phyloP scores from a whole-genome alignment of 2,113 vertebrate species.

The Camelus dromedarius region DNA sequence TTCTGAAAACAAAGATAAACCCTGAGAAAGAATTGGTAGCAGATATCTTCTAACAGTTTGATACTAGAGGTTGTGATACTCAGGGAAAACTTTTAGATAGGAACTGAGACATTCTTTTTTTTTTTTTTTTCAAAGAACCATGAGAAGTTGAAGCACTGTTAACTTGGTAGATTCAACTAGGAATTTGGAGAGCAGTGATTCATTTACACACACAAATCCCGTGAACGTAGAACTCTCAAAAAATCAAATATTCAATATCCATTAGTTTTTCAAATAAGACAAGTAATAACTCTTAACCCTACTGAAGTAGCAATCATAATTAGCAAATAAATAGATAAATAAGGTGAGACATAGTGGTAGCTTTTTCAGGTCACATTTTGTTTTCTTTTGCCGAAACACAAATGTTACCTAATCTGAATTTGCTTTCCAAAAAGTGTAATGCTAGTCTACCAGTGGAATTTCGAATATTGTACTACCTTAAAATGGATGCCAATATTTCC shows the following conservation, averaged over 20 bases:
- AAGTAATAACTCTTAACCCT: background rate
- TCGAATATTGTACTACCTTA: background rate
- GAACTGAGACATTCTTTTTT: background rate
- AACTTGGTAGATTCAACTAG: background rate
- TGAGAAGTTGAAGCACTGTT: background rate
- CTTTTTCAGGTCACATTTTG: background rate
- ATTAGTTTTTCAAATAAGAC: background rate
- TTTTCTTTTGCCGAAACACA: background rate
- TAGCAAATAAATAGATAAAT: background rate
- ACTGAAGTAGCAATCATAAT: background rate
- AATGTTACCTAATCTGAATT: background rate
- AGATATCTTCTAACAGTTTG: background rate
- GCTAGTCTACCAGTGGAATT: background rate
- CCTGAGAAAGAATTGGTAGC: background rate
- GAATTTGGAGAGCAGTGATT: background rate
- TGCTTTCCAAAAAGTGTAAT: background rate
- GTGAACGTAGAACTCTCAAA: background rate
- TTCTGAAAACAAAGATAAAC: background rate
- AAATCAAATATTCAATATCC: background rate
- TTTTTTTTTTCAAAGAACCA: background rate
- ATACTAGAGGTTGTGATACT: background rate
- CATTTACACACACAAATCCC: background rate
- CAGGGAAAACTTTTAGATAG: background rate
- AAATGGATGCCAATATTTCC: background rate
- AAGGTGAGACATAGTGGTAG: background rate